Evolutionary conservation across 2,797 vertebrate genomes (phyloP), one percentile per base, ranked within the genome.

Genomic region (Pangasius djambal): DNA sequence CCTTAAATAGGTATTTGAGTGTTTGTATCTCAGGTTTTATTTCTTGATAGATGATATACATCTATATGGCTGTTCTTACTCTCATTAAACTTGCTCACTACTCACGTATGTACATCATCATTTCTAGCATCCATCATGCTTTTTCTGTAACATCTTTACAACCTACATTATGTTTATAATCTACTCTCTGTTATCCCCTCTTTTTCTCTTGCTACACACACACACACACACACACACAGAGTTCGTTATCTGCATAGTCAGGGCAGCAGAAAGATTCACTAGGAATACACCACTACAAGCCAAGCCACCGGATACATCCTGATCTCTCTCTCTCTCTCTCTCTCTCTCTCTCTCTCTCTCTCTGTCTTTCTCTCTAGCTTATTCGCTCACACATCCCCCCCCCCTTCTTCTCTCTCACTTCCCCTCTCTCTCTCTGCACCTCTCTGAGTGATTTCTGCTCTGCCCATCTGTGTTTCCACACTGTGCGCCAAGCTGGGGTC

Each of bases 171-270:
- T 74, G 75, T 67, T 75, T 67, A 75, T 79, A 61, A 83, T 70
- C n/a, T 37, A 81, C 52, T 22, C 2, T 59, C 9, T 34, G 78
- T 78, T 52, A 34, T 78, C 2, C 28, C 31, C 4, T 50, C 31
- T 75, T n/a, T 50, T 0, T 50, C 3, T 82, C 70, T 86, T 40
- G 74, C 44, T 3, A 28, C 72, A 75, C 22, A 28, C 22, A 75
- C 34, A 75, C 9, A 12, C 20, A 15, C 70, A 31, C 87, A 15
- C 70, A 31, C 87, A 77, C 65, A 28, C 57, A 85, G 6, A 79
- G 82, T 70, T 88, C 83, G 88, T 89, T 87, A 88, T 92, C 88
- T 88, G 89, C 87, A 91, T 88, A 93, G 85, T 90, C 55, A 83
- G 77, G n/a, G 74, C 83, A 89, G 79, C 74, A 89, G 83, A 37